phyloP scores from a whole-genome alignment of 1,140 invertebrate genomes.

The Drosophila micromelanica region DNA sequence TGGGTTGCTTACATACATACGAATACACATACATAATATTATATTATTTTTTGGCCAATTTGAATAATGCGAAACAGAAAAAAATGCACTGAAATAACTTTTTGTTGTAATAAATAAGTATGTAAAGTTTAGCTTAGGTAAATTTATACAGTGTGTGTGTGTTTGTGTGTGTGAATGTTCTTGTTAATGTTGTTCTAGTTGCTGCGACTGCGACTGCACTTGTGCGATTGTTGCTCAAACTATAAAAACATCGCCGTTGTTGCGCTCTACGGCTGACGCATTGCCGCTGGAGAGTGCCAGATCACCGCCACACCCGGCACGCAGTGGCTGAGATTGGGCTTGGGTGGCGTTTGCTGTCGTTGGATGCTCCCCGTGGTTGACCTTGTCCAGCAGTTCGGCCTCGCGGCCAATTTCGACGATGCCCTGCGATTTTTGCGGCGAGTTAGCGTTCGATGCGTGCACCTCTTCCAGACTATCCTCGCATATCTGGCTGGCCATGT shows the following conservation, averaged over 20 bases:
- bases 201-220: slow-evolving; percentile 10
- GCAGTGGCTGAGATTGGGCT: slow-evolving; percentile 28
- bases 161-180: slow-evolving; percentile 5
- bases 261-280: slow-evolving; percentile 48
- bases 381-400: slow-evolving; percentile 71
- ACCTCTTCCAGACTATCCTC: slow-evolving; percentile 56
- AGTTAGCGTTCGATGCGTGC: slow-evolving; percentile 41
- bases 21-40: slow-evolving; percentile 46
- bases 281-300: slow-evolving; percentile 17
- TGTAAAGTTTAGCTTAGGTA: slow-evolving; percentile 34
- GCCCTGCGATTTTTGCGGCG: slow-evolving; percentile 41
- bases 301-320: slow-evolving; percentile 59
- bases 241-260: slow-evolving; percentile 75
- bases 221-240: slow-evolving; percentile 51
- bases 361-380: slow-evolving; percentile 3
- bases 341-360: slow-evolving; percentile 25
- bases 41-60: slow-evolving; percentile 67
- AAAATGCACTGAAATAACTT: slow-evolving; percentile 41
- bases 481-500: slow-evolving; percentile 55
- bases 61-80: slow-evolving; percentile 15
- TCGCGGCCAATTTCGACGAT: slow-evolving; percentile 82
- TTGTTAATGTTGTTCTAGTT: slow-evolving; percentile 30
- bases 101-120: slow-evolving; percentile 66
- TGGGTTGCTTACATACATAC: slow-evolving; percentile 24
- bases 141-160: slow-evolving; percentile 40